Evolutionary conservation across 92 coral and sea anemone species (phyloP).

Genomic region (Parazoanthus swiftii): DNA sequence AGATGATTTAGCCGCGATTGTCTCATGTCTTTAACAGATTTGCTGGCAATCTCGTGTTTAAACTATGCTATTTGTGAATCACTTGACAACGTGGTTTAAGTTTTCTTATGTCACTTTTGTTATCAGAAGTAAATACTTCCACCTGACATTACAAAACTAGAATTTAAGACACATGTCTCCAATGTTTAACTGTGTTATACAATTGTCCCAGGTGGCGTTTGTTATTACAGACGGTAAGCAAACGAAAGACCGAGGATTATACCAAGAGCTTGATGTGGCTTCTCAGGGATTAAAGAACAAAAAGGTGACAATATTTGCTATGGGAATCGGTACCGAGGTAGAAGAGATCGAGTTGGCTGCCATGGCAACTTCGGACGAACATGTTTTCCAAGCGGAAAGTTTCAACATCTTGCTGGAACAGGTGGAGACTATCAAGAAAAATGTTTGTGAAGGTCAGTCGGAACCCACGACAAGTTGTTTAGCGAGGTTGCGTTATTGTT

Average conservation of each 20-base stretch:
- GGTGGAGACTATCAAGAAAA: not conserved
- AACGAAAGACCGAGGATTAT: constrained; percentile 12
- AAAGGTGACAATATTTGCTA: constrained; percentile 4
- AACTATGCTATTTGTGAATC: no score
- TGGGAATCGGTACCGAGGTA: constrained; percentile 16
- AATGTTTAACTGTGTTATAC: no score
- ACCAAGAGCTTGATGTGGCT: not conserved
- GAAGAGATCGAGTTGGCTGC: not conserved
- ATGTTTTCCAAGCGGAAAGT: not conserved
- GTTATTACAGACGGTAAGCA: constrained; percentile 38
- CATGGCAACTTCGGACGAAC: not conserved
- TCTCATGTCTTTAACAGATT: no score
- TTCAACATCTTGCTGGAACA: not conserved
- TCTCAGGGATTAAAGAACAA: constrained; percentile 29
- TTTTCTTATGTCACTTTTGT: not conserved
- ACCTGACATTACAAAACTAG: not conserved
- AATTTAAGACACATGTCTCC: not conserved
- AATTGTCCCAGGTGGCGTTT: constrained; percentile 10
- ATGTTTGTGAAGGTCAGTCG: not conserved
- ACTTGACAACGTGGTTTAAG: no score
- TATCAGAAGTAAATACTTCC: not conserved
- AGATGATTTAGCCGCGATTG: no score
- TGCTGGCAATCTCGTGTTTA: no score
- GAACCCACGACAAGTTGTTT: not conserved
- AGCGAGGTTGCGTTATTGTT: no score